Base-by-base conservation (phyloP, 2,113 vertebrate species). In the Electrona antarctica region DNA sequence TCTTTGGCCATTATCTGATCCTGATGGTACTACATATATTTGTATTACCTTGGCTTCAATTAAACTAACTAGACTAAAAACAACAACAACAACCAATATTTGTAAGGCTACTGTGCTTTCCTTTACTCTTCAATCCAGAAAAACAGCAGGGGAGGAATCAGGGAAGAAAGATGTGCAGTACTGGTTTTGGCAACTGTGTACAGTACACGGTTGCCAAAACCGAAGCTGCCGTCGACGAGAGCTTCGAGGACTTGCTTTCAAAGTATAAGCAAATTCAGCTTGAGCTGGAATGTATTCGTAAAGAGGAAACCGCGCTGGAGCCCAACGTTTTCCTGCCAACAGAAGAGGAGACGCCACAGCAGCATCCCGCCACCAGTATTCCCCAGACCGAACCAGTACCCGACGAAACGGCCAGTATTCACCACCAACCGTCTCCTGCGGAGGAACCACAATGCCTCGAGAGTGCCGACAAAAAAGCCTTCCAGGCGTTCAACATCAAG, bases 241-340 rank as follows among this genome's bases (percentile, higher is more conserved):
- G 95, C 82, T 99, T 99, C 77, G 98, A 99, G 88, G 97, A 97
- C 80, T 89, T 99, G 52, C 94, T 99, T 64, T 88, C 94, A 86
- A 99, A 98, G 79, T 98, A 99, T 80, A 97, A 96, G 73, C 96
- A 99, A 88, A 99, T 99, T 80, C 97, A 99, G 12, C 90, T 97
- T 71, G 97, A 99, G 85, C 94, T 99, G 62, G 98, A 99, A 67
- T 95, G 93, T 75, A 98, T 99, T 87, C 95, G 94, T 59, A 98
- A 97, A 71, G 96, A 98, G 91, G 98, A 99, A 90, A 96, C 94
- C 75, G 96, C 95, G 55, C 90, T 97, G 79, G 95, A 92, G 85
- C 93, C 87, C 60, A 91, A 80, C 46, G 93, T 88, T 49, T 91
- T 93, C 51, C 92, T 93, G 7, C 84, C 59, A n/a, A 79, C 82